phyloP scores from a whole-genome alignment of 2,888 invertebrate genomes.

The Iphiclides podalirius region DNA sequence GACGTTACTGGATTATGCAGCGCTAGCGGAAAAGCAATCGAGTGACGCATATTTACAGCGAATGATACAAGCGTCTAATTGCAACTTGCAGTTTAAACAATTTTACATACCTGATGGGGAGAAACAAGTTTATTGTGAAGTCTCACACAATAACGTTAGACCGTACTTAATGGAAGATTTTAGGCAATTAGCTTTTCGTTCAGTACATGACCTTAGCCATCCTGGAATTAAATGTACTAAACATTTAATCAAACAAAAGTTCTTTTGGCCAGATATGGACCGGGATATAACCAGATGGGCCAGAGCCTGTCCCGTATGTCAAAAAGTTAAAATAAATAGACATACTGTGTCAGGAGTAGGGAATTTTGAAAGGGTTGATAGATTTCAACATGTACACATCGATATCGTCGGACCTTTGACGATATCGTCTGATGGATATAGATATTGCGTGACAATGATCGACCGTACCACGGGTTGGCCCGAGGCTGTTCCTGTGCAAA shows the following conservation, averaged over 20 bases:
- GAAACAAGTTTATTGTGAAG: too few species aligned
- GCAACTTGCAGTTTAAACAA: too few species aligned
- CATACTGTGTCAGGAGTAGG: conserved; percentile 21
- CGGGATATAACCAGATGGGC: conserved; percentile 11
- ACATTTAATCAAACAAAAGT: conserved; percentile 2
- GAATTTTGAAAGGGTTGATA: conserved; percentile 12
- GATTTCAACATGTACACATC: conserved; percentile 29
- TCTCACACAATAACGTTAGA: too few species aligned
- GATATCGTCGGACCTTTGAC: conserved; percentile 27
- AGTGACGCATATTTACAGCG: too few species aligned
- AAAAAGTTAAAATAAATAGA: conserved; percentile 22
- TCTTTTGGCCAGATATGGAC: conserved; percentile 19
- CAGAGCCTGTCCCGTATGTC: conserved; percentile 22
- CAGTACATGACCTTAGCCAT: conserved; percentile 14
- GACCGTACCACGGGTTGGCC: conserved; percentile 30
- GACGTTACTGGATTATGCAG: too few species aligned
- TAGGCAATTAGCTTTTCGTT: too few species aligned
- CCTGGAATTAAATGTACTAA: conserved; percentile 4
- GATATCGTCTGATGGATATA: conserved; percentile 22
- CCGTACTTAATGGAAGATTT: too few species aligned
- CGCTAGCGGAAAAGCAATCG: too few species aligned
- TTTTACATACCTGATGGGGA: too few species aligned
- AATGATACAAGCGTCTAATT: too few species aligned
- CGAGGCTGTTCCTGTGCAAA: conserved; percentile 26
- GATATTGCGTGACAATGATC: conserved; percentile 30